Percentiles rank a stretch among this genome's conserved stretches.
These are phyloP conservation scores for Garrulus glandarius DNA, from an alignment of 2,797 vertebrate genomes.

Conservation along the genomic window DNA sequence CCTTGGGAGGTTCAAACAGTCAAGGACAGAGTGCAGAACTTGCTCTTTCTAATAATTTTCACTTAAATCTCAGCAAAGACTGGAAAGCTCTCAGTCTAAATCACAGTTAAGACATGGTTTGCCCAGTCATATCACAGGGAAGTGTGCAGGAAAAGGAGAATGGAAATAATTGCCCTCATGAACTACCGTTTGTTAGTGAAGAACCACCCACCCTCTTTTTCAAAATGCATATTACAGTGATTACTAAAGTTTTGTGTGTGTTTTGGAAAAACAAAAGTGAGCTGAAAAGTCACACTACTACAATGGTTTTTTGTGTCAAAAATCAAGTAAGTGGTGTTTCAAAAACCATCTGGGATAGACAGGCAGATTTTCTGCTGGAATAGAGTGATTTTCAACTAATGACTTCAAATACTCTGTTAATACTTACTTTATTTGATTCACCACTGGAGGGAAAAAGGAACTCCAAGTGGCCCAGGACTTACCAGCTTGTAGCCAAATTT, in stretches of 20 bases:
- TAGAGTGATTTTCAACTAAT: neutral
- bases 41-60: neutral
- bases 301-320: neutral
- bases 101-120: neutral
- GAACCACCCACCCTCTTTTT: neutral
- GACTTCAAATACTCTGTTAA: neutral
- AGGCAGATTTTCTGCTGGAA: neutral
- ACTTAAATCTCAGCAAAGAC: neutral
- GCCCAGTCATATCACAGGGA: neutral
- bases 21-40: neutral
- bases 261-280: neutral
- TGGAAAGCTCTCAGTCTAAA: neutral
- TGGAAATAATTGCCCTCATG: neutral
- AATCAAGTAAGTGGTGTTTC: neutral
- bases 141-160: neutral
- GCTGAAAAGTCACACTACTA: neutral
- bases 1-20: neutral
- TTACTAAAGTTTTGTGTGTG: neutral
- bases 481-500: conserved; percentile 98
- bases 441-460: neutral
- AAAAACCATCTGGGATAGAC: neutral
- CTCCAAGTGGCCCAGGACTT: conserved; percentile 28
- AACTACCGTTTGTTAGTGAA: neutral
- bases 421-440: neutral
- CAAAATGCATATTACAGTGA: neutral